These are phyloP conservation scores for Varanus salvator DNA, from an alignment of 2,113 vertebrate species.

Conservation along the genomic window DNA sequence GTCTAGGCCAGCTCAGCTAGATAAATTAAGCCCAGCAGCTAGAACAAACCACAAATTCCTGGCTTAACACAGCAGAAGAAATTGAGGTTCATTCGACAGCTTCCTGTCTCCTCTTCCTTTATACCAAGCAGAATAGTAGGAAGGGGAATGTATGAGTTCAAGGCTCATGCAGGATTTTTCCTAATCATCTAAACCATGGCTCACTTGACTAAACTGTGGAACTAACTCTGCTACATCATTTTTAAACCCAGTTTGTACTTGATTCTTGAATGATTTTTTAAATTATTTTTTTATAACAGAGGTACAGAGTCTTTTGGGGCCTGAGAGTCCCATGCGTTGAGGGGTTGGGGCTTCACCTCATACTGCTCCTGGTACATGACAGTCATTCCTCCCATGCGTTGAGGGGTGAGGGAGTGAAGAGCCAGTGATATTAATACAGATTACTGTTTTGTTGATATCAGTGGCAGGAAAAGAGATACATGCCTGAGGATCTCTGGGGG, in stretches of 20 bases:
- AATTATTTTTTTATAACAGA: background rate
- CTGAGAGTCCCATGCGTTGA: too few relatives aligned
- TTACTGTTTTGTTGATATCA: too few relatives aligned
- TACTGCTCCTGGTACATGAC: too few relatives aligned
- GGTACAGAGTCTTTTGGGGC: too few relatives aligned
- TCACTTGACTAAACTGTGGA: background rate
- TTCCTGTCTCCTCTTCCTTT: background rate
- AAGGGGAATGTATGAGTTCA: background rate
- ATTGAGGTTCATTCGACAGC: background rate
- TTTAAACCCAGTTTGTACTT: background rate
- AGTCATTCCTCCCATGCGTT: too few relatives aligned
- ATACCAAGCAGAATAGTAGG: background rate
- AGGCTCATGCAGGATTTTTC: background rate
- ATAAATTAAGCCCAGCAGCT: background rate
- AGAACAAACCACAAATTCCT: background rate
- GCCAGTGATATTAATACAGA: too few relatives aligned
- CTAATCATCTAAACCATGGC: background rate
- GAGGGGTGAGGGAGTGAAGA: too few relatives aligned
- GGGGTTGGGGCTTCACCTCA: too few relatives aligned
- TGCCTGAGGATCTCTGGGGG: too few relatives aligned
- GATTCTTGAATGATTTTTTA: background rate
- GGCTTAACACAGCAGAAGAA: background rate
- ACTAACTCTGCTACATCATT: background rate
- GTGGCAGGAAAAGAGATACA: too few relatives aligned
- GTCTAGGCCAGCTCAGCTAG: background rate